These are phyloP conservation scores for Pongo pygmaeus DNA, from an alignment of 2,113 vertebrate genomes.

Conservation along the genomic window DNA sequence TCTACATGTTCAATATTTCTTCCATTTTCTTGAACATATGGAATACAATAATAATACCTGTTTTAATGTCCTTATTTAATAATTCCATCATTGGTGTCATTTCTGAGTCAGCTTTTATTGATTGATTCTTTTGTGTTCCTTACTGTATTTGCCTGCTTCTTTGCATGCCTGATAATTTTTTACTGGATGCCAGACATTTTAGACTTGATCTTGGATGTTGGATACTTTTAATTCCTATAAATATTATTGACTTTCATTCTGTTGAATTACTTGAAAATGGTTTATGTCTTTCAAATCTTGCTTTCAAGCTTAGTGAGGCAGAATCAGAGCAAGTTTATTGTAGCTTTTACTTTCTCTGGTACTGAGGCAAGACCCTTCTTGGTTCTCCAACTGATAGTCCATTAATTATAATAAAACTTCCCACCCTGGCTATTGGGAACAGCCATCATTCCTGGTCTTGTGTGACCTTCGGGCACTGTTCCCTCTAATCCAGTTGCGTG, in stretches of 20 bases:
- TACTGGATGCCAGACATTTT: background rate
- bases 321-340: background rate
- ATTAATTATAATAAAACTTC: background rate
- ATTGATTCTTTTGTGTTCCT: background rate
- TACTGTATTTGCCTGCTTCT: background rate
- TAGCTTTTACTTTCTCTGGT: background rate
- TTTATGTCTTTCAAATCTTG: background rate
- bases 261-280: conserved; percentile 38
- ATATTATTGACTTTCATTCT: conserved; percentile 17
- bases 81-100: background rate
- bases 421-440: background rate
- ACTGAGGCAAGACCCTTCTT: background rate
- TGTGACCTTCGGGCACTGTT: background rate
- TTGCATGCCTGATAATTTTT: background rate
- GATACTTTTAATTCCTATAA: background rate
- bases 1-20: background rate
- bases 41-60: background rate
- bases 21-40: background rate
- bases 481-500: background rate
- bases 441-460: background rate
- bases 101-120: background rate
- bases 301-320: background rate
- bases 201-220: background rate
- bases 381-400: background rate
- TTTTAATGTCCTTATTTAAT: background rate